Evolutionary conservation across 2,797 vertebrate genomes (phyloP).

Genomic region (Merluccius polli): DNA sequence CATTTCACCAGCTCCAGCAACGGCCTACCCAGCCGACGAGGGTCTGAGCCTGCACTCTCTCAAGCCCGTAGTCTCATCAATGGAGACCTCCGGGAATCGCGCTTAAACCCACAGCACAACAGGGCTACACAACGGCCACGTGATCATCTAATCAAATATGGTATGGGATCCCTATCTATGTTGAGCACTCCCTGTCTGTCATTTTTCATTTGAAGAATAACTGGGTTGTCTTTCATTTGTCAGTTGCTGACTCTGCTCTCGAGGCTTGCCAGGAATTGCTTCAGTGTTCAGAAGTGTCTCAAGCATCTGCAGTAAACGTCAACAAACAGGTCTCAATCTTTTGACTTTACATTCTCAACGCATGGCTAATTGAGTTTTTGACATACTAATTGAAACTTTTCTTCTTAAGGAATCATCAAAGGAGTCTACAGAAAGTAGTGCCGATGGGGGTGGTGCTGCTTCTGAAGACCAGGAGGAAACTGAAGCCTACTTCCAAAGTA

Average conservation of each 20-base stretch:
- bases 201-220: not conserved
- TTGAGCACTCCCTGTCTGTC: not conserved
- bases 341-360: constrained; percentile 1
- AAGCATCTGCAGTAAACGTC: constrained; percentile 19
- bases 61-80: constrained; percentile 22
- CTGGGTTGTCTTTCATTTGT: not conserved
- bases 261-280: not conserved
- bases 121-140: constrained; percentile 6
- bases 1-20: constrained; percentile 31
- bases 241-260: constrained; percentile 24
- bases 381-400: not conserved
- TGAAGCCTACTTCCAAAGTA: constrained; percentile 63
- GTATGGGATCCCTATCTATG: constrained; percentile 32
- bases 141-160: constrained; percentile 28
- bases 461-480: constrained; percentile 21
- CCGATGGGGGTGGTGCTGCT: constrained; percentile 39
- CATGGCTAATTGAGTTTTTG: not conserved
- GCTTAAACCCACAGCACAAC: constrained; percentile 18
- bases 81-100: constrained; percentile 18
- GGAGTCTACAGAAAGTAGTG: constrained; percentile 25
- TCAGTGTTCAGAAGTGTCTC: constrained; percentile 29
- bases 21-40: constrained; percentile 32
- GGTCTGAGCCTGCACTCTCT: constrained; percentile 59
- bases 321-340: constrained; percentile 43
- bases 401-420: constrained; percentile 8